phyloP scores from a whole-genome alignment of 2,113 vertebrate genomes.

The Gallinago undulata region DNA sequence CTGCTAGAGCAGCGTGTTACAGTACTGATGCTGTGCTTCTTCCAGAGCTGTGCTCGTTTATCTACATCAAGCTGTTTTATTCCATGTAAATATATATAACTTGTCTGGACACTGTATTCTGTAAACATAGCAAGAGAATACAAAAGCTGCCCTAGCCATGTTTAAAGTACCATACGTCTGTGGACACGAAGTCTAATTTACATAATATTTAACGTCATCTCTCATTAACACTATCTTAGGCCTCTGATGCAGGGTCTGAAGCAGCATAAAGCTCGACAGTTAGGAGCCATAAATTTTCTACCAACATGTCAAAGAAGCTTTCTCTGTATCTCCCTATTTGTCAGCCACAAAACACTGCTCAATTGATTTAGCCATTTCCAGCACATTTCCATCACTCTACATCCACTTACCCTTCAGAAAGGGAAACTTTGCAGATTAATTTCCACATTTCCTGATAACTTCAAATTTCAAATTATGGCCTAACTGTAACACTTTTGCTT shows the following conservation, averaged over 20 bases:
- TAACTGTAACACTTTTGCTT: neutral
- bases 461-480: neutral
- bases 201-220: neutral
- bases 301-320: neutral
- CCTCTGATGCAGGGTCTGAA: neutral
- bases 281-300: neutral
- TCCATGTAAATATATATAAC: neutral
- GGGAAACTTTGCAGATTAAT: neutral
- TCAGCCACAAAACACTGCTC: neutral
- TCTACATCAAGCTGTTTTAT: neutral
- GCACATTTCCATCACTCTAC: neutral
- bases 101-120: neutral
- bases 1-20: neutral
- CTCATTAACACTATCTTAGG: neutral
- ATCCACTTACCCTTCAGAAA: neutral
- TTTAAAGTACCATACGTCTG: neutral
- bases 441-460: neutral
- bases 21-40: neutral
- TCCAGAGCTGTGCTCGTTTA: neutral
- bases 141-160: neutral
- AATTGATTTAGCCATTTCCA: neutral
- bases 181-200: neutral
- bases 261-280: neutral
- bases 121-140: neutral
- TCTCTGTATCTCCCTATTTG: neutral